These are phyloP conservation scores for Bos indicus DNA, from an alignment of 2,113 vertebrate species.

Conservation along the genomic window DNA sequence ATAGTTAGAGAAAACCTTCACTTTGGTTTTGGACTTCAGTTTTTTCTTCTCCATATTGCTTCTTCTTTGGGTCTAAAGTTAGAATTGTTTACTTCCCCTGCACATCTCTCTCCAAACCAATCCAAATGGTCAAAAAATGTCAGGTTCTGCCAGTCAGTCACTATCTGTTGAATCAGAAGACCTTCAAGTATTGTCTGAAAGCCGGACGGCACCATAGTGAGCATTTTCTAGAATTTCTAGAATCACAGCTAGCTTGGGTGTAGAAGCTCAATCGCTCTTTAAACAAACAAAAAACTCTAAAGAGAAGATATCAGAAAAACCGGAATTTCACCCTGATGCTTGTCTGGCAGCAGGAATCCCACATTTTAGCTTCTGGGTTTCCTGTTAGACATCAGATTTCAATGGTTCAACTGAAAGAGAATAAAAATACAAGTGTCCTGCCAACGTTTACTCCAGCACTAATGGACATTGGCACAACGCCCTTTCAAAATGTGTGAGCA, in stretches of 20 bases:
- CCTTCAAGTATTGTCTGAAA: background rate
- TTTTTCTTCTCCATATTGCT: background rate
- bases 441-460: background rate
- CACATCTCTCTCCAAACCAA: background rate
- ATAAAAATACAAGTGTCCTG: background rate
- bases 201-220: background rate
- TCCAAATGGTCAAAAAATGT: background rate
- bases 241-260: background rate
- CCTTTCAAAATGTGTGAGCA: background rate
- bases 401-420: background rate
- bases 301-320: background rate
- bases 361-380: background rate
- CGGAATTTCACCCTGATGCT: background rate
- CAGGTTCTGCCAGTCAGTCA: background rate
- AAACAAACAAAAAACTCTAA: background rate
- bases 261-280: background rate
- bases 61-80: background rate
- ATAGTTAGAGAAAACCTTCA: background rate
- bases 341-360: background rate
- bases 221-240: background rate
- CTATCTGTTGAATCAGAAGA: background rate
- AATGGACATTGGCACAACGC: constrained; percentile 6
- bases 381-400: background rate
- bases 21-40: background rate
- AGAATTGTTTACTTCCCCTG: background rate